Evolutionary conservation across 2,797 vertebrate species (phyloP).

Genomic region (Glossophaga mutica): DNA sequence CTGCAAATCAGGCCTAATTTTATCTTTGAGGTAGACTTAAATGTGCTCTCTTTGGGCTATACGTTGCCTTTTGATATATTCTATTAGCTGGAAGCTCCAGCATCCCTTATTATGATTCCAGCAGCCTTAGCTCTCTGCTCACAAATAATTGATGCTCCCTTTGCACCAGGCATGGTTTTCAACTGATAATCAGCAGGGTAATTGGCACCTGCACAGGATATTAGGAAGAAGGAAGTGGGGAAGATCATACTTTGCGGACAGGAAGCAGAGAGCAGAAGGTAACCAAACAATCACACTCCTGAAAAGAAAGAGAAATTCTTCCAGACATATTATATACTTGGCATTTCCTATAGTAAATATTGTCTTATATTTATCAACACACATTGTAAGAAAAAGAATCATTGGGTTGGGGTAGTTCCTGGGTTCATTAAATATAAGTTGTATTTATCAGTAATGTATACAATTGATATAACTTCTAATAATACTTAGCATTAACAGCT

Average conservation of each 20-base stretch:
- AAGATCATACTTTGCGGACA: constrained; percentile 71
- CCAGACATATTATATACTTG: constrained; percentile 60
- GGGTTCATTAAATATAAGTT: constrained; percentile 4
- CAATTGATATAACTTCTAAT: neutral
- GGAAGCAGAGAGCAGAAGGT: constrained; percentile 74
- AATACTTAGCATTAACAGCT: constrained; percentile 17
- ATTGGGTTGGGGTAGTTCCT: neutral
- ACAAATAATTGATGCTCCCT: constrained; percentile 85
- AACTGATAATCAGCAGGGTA: constrained; percentile 82
- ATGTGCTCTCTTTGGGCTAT: constrained; percentile 77
- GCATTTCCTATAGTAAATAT: constrained; percentile 63
- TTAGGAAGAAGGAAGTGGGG: constrained; percentile 64
- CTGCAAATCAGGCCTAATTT: constrained; percentile 75
- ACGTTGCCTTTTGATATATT: constrained; percentile 78
- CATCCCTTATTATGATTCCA: constrained; percentile 81
- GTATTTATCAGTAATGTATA: neutral
- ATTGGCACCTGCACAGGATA: constrained; percentile 82
- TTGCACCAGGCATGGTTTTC: constrained; percentile 82
- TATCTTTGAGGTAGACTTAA: constrained; percentile 78
- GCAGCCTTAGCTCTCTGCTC: constrained; percentile 79
- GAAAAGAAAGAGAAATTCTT: constrained; percentile 56
- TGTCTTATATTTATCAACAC: constrained; percentile 49
- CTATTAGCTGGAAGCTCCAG: constrained; percentile 79
- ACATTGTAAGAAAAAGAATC: neutral
- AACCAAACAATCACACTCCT: constrained; percentile 72